Percentiles rank a stretch among this genome's conserved stretches.
Evolutionary conservation across 30 jellyfish, hydroid and myxozoan genomes (phyloP).

Genomic region (Kudoa iwatai): DNA sequence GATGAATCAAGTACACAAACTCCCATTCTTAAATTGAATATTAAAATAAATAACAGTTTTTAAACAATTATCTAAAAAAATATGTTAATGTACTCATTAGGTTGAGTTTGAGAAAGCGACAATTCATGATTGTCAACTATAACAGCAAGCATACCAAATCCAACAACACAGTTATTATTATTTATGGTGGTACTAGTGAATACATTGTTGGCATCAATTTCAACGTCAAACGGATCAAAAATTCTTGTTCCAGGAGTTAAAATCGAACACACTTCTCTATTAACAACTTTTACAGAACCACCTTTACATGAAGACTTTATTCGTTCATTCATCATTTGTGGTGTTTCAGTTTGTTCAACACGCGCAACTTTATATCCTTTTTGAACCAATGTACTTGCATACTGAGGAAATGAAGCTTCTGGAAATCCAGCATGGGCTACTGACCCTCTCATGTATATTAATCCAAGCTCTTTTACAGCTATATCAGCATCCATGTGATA

Average conservation of each 20-base stretch:
- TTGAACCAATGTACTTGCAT: slow-evolving; percentile 30
- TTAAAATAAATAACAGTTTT: too few species aligned
- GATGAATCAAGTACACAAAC: slow-evolving; percentile 57
- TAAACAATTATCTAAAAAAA: too few species aligned
- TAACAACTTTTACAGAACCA: slow-evolving; percentile 11
- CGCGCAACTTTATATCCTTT: slow-evolving; percentile 67
- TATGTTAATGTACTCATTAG: too few species aligned
- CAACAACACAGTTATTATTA: too few species aligned
- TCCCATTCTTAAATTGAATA: too few species aligned
- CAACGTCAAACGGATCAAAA: background rate
- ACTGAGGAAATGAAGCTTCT: slow-evolving; percentile 34
- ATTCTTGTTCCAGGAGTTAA: slow-evolving; percentile 2
- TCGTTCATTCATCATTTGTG: slow-evolving; percentile 16
- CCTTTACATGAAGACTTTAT: background rate
- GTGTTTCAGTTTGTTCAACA: slow-evolving; percentile 77
- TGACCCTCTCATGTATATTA: slow-evolving; percentile 48
- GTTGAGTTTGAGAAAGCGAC: too few species aligned
- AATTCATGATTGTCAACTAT: too few species aligned
- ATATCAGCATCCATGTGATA: slow-evolving; percentile 66
- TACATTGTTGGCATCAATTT: too few species aligned
- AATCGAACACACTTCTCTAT: slow-evolving; percentile 40
- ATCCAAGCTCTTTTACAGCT: slow-evolving; percentile 60
- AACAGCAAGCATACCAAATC: too few species aligned
- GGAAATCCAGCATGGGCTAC: slow-evolving; percentile 91
- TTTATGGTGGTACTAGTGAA: too few species aligned